Conservation (phyloP, 2,113 vertebrate genomes). For the Paraplagusia blochii region DNA sequence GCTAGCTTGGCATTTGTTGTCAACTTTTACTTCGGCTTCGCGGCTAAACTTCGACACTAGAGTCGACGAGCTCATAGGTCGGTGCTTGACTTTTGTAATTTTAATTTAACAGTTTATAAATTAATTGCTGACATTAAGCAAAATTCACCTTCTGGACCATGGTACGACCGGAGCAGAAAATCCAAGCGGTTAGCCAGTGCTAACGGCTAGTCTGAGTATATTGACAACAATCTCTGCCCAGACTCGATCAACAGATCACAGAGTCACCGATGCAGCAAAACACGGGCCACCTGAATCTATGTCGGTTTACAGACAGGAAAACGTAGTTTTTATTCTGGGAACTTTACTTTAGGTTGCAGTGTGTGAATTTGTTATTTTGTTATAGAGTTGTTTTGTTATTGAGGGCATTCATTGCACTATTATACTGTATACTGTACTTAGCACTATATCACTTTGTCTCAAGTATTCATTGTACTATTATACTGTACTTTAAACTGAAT, state of each 20-base stretch:
- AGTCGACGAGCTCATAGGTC: neutral
- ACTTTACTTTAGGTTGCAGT: too few species aligned
- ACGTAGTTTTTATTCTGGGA: too few species aligned
- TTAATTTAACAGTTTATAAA: too few species aligned
- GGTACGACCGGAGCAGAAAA: conserved; percentile 30
- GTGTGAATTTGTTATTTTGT: too few species aligned
- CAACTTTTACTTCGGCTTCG: conserved; percentile 25
- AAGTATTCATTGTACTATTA: too few species aligned
- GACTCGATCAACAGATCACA: conserved; percentile 30
- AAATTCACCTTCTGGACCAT: conserved; percentile 60
- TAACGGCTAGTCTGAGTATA: conserved; percentile 44
- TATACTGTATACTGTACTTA: too few species aligned
- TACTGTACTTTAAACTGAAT: too few species aligned
- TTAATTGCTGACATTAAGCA: conserved; percentile 4
- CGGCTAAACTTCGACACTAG: neutral
- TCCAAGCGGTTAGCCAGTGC: conserved; percentile 16
- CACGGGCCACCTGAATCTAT: conserved; percentile 15
- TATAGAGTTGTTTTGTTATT: too few species aligned
- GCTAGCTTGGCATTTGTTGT: conserved; percentile 41
- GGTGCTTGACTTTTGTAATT: neutral
- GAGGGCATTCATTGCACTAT: too few species aligned
- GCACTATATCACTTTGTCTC: too few species aligned
- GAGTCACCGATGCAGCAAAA: conserved; percentile 6
- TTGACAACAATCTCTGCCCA: conserved; percentile 55
- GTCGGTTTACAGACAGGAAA: neutral